Evolutionary conservation across 2,888 invertebrate species (phyloP), one percentile per base, ranked within the genome.

Genomic region (Eupithecia exiguata): DNA sequence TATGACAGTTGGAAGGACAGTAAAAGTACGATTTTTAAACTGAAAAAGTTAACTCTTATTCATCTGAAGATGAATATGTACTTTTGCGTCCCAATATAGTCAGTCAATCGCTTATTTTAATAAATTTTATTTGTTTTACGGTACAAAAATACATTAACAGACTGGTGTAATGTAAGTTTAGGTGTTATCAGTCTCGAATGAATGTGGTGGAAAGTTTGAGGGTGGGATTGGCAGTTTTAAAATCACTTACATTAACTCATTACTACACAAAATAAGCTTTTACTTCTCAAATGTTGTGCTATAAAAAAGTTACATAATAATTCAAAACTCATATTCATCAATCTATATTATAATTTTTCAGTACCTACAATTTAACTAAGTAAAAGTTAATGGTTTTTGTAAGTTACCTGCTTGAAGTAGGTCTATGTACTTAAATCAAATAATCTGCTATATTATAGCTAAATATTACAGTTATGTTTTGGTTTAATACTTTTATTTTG

Each of bases 361-460:
- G 82, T 84, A 83, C 78, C 83, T 84, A 81, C 80, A 79, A 79
- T 81, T 79, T 83, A 80, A 81, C 77, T 74, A 73, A 78, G 74
- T 81, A 75, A 77, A 74, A 78, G 74, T 81, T 74, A 78, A 76
- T 70, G 77, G 80, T 77, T 77, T 71, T 71, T 76, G 74, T 75
- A 76, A 72, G 72, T 72, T 76, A 77, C 89, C 89, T 91, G 91
- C 91, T 91, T 86, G 87, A 80, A 78, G 87, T 91, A 90, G 89
- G 85, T 83, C 84, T 86, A 87, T 91, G 92, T 93, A 93, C 93
- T 93, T 93, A 93, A 78, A 78, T 91, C 80, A 79, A 90, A 71
- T 92, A 92, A 86, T 89, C 91, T 83, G 86, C 84, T 86, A 87
- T 87, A 84, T 81, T 82, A 75, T 25, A n/a, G 36, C 49, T 67